phyloP scores from a whole-genome alignment of 2,888 invertebrate species.

The Chymomyza procnemis region DNA sequence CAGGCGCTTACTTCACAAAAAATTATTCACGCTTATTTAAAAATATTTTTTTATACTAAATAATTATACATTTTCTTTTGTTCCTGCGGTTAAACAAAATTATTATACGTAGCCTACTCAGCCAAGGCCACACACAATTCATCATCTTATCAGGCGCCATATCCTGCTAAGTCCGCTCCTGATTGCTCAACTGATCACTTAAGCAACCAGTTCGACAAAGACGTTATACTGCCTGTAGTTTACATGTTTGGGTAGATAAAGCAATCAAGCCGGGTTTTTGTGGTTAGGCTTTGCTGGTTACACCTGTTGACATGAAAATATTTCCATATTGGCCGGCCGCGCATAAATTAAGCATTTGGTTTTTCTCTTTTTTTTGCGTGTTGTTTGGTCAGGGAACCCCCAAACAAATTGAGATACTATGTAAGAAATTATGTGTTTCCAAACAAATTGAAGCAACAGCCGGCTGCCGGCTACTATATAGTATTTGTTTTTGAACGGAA shows the following conservation, averaged over 20 bases:
- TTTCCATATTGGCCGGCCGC: constrained; percentile 14
- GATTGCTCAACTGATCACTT: not conserved
- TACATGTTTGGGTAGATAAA: constrained; percentile 25
- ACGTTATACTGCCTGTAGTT: not conserved
- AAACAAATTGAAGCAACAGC: not conserved
- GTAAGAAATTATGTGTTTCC: not conserved
- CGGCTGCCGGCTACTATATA: not conserved
- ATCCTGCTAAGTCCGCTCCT: not conserved
- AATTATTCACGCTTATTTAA: too few relatives aligned
- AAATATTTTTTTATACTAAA: too few relatives aligned
- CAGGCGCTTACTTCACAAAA: too few relatives aligned
- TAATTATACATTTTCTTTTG: too few relatives aligned
- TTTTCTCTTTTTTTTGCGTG: not conserved
- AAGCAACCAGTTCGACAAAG: constrained; percentile 27
- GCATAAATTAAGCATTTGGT: constrained; percentile 1
- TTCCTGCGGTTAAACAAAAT: too few relatives aligned
- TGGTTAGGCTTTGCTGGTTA: constrained; percentile 24
- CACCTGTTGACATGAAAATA: constrained; percentile 19
- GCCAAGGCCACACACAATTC: too few relatives aligned
- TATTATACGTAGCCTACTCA: too few relatives aligned
- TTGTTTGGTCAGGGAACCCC: constrained; percentile 4
- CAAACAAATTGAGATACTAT: not conserved
- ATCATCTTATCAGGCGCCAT: too few relatives aligned
- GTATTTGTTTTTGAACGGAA: not conserved
- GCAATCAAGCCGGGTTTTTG: constrained; percentile 13